Base-by-base conservation (phyloP, 2,888 invertebrate species). In the Stenurella melanura region DNA sequence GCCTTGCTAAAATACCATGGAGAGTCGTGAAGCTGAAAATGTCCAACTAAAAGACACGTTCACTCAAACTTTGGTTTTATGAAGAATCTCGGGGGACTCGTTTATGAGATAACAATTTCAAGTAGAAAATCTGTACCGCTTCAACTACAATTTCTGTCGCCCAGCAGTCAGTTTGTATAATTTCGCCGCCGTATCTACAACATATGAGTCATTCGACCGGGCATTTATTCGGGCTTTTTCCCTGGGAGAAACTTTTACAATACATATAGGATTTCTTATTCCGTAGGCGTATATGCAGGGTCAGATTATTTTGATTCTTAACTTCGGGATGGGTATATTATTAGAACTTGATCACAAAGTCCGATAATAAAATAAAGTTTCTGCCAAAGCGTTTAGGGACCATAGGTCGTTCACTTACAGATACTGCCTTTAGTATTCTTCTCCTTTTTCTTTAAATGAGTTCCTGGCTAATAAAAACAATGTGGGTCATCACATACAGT, bases 61-160 rank as follows among this genome's bases (percentile, higher is more conserved):
- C 75, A 58, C 76, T 77, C 77, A 80, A 79, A 80, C 77, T 76
- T 79, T 73, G 73, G 77, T 78, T 79, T 80, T 80, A 78, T 78
- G 80, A 75, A 73, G 76, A 76, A 75, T 77, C 80, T 75, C 80
- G 61, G 21, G 63, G 73, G 80, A 74, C 77, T 74, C 74, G 77
- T 79, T 76, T 72, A 58, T 58, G 72, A 77, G 80, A 80, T 80
- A 80, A 77, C 78, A 80, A 73, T 76, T 77, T 80, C 73, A 73
- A 73, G 73, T 73, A 64, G 66, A 71, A 75, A 75, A 75, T 75
- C 71, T 75, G 63, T 56, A 66, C 67, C 57, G 69, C 26, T 74
- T 42, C 68, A 34, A 42, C 56, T 58, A 58, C 61, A 38, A 42
- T 70, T 58, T 64, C 71, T 66, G 75, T 71, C 71, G 67, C 72